These are phyloP conservation scores for Agelaius phoeniceus DNA, from an alignment of 2,113 vertebrate species.

Conservation along the genomic window DNA sequence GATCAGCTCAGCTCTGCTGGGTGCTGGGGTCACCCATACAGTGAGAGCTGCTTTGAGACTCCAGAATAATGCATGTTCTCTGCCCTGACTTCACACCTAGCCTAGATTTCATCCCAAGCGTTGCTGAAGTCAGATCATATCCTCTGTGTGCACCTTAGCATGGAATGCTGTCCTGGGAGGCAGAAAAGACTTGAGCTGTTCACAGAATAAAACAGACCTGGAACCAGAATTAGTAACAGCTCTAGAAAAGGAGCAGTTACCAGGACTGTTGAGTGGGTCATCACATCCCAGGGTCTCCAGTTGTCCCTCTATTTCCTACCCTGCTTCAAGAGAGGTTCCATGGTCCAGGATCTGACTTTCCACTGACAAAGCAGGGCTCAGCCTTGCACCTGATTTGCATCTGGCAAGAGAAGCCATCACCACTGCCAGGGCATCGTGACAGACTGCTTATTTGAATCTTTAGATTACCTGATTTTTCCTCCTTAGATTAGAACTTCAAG, in stretches of 20 bases:
- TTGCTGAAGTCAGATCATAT: background rate
- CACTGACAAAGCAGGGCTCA: background rate
- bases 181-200: background rate
- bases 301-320: background rate
- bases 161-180: background rate
- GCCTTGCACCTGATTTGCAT: background rate
- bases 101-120: background rate
- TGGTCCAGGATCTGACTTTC: background rate
- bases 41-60: background rate
- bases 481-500: background rate
- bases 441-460: background rate
- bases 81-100: background rate
- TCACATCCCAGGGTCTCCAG: background rate
- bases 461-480: background rate
- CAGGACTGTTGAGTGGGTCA: background rate
- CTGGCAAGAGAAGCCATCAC: background rate
- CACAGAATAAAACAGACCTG: background rate
- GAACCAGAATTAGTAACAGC: background rate
- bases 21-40: background rate
- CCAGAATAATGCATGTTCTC: background rate
- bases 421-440: background rate
- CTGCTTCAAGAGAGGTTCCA: background rate
- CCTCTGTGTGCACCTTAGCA: background rate
- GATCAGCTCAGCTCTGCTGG: background rate
- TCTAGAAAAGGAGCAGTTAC: background rate